phyloP scores from a whole-genome alignment of 2,113 vertebrate genomes.

The Melierax canorus region DNA sequence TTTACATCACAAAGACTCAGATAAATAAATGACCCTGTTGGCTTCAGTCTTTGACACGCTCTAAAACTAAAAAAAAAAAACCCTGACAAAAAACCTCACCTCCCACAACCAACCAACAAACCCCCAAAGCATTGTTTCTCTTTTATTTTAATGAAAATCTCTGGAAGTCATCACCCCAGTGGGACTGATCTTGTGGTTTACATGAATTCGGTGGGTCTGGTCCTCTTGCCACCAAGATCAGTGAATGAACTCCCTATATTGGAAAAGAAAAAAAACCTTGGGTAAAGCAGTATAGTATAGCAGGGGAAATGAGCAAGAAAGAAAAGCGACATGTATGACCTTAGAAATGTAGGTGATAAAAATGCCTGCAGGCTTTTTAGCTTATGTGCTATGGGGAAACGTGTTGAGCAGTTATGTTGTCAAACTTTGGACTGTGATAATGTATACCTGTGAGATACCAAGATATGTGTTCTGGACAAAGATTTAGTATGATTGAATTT shows the following conservation, averaged over 20 bases:
- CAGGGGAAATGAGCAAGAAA: not conserved
- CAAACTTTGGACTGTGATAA: not conserved
- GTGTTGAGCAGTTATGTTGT: not conserved
- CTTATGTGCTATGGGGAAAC: not conserved
- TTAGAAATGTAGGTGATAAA: not conserved
- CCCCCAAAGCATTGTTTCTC: not conserved
- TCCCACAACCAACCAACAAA: not conserved
- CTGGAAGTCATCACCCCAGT: not conserved
- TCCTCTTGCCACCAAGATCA: not conserved
- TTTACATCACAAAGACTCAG: not conserved
- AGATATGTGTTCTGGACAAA: not conserved
- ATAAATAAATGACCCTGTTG: not conserved
- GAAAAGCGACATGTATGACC: accelerated
- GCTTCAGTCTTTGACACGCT: not conserved
- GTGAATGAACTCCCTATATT: not conserved
- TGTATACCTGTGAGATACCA: not conserved
- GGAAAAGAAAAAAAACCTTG: not conserved
- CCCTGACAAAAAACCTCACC: no score
- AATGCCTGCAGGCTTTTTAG: not conserved
- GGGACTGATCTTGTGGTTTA: not conserved
- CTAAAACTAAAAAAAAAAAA: not conserved
- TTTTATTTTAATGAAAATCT: not conserved
- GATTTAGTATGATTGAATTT: not conserved
- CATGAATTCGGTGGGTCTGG: not conserved
- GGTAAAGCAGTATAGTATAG: not conserved